Conservation (phyloP, 1,140 invertebrate genomes). For the Musca vetustissima region DNA sequence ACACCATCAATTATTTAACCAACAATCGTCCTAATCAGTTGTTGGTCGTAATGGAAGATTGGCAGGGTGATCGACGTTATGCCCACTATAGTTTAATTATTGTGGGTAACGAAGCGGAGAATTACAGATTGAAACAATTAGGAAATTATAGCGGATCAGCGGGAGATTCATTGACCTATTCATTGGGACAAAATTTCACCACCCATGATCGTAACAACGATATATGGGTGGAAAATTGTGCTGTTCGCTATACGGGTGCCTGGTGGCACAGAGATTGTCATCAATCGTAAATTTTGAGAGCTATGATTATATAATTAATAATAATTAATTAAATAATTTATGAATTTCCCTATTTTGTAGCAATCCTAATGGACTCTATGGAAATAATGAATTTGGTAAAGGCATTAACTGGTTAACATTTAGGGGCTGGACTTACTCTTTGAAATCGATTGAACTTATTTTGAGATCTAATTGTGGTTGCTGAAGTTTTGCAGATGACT, state of each 20-base stretch:
- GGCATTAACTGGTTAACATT: no score
- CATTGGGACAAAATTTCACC: slow-evolving; percentile 69
- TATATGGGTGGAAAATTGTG: slow-evolving; percentile 52
- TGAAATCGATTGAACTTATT: no score
- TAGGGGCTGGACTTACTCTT: no score
- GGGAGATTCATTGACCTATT: slow-evolving; percentile 68
- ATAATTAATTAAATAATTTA: not conserved
- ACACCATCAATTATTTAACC: slow-evolving; percentile 58
- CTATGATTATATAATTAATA: not conserved
- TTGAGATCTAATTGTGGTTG: no score
- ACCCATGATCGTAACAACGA: slow-evolving; percentile 68
- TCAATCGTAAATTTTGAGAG: slow-evolving; percentile 24
- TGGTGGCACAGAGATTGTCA: slow-evolving; percentile 63
- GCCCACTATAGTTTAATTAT: slow-evolving; percentile 65
- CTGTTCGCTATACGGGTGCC: slow-evolving; percentile 59
- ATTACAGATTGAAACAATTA: slow-evolving; percentile 62
- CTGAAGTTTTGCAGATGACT: no score
- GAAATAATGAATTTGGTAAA: not conserved
- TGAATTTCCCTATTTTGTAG: not conserved
- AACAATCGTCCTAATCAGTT: slow-evolving; percentile 56
- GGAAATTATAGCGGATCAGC: slow-evolving; percentile 65
- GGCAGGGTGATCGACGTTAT: slow-evolving; percentile 38
- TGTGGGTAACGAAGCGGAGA: slow-evolving; percentile 62
- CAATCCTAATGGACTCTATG: not conserved
- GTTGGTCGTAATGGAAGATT: slow-evolving; percentile 62